phyloP scores from a whole-genome alignment of 2,888 invertebrate genomes.

The Notodonta ziczac region DNA sequence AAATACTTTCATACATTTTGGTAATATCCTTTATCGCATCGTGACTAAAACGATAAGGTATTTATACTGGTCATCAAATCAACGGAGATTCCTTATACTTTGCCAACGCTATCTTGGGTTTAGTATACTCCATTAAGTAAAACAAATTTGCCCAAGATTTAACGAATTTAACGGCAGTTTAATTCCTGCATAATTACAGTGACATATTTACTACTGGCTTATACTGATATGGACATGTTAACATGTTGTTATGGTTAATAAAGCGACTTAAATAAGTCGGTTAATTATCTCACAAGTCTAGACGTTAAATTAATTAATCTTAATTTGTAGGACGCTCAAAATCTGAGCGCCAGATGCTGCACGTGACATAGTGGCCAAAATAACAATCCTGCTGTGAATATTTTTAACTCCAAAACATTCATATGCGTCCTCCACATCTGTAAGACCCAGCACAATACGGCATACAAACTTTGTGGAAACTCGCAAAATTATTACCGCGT shows the following conservation, averaged over 20 bases:
- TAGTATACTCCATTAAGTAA: background rate
- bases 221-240: conserved; percentile 1
- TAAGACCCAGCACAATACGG: background rate
- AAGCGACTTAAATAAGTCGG: background rate
- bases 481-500: background rate
- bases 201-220: conserved; percentile 13
- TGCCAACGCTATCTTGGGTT: too few relatives aligned
- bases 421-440: too few relatives aligned
- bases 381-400: background rate
- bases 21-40: too few relatives aligned
- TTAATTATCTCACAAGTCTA: background rate
- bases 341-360: background rate
- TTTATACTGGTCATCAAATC: too few relatives aligned
- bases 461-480: background rate
- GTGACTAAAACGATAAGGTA: too few relatives aligned
- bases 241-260: background rate
- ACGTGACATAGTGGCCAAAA: background rate
- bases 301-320: background rate
- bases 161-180: conserved; percentile 8
- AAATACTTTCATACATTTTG: too few relatives aligned
- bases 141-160: conserved; percentile 6
- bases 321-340: background rate
- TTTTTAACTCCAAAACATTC: too few relatives aligned
- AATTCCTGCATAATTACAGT: conserved; percentile 4
- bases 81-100: too few relatives aligned